Evolutionary conservation across 2,113 vertebrate genomes (phyloP).

Genomic region (Rallus limicola): DNA sequence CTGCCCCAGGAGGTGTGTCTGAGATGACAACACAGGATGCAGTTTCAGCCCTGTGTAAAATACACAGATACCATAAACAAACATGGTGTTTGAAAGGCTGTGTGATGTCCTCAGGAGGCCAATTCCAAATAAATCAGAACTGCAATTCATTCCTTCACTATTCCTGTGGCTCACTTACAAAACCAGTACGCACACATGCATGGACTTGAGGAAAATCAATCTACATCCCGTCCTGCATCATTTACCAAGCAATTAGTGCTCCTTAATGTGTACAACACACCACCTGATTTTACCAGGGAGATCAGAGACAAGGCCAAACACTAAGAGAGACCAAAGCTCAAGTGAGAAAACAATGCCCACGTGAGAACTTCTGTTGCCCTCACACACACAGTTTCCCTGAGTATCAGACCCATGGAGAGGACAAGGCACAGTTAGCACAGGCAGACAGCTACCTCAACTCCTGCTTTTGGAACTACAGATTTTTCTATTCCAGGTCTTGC

Average conservation of each 20-base stretch:
- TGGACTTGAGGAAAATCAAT: neutral
- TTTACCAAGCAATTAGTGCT: neutral
- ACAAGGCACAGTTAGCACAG: neutral
- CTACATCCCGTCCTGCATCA: neutral
- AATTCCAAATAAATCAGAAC: neutral
- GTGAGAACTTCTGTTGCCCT: neutral
- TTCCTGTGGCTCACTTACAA: neutral
- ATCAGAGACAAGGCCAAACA: neutral
- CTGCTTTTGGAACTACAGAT: neutral
- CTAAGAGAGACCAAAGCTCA: neutral
- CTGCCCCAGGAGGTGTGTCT: neutral
- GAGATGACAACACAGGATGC: neutral
- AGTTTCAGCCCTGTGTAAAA: neutral
- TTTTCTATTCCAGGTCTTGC: neutral
- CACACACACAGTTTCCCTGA: neutral
- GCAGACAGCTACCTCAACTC: neutral
- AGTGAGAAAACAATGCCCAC: rapidly evolving
- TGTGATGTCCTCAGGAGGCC: neutral
- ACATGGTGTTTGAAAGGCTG: neutral
- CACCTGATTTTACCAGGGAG: neutral
- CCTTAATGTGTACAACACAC: neutral
- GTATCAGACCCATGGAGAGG: neutral
- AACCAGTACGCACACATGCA: neutral
- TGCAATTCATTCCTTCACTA: rapidly evolving
- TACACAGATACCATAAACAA: neutral